Conservation (phyloP, 2,797 vertebrate genomes). For the Chanos chanos region DNA sequence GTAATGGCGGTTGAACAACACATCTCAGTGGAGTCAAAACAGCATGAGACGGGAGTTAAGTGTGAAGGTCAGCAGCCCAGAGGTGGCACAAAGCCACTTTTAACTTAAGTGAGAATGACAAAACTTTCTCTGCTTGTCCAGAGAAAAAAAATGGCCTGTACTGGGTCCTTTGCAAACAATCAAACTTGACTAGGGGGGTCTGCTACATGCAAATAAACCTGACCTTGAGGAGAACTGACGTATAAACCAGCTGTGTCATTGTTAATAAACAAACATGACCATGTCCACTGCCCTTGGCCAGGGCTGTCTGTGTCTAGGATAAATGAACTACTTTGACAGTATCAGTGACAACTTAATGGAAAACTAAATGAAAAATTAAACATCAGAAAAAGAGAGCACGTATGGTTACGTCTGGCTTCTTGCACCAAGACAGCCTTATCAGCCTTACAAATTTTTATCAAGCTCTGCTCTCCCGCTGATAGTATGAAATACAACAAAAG, state of each 20-base stretch:
- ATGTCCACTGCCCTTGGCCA: conserved; percentile 32
- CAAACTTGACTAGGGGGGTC: neutral
- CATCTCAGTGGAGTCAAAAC: too few relatives aligned
- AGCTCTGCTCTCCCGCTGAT: too few relatives aligned
- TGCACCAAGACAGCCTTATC: too few relatives aligned
- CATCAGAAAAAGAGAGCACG: neutral
- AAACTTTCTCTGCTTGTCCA: neutral
- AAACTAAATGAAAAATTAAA: neutral
- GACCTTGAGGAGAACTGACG: conserved; percentile 43
- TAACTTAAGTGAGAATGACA: conserved; percentile 18
- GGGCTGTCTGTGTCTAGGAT: conserved; percentile 27
- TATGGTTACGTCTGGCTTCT: neutral
- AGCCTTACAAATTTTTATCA: too few relatives aligned
- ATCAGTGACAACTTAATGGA: neutral
- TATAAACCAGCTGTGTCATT: conserved; percentile 21
- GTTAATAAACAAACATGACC: conserved; percentile 45
- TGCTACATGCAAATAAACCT: conserved; percentile 14
- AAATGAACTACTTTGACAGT: conserved; percentile 28
- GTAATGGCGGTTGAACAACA: neutral
- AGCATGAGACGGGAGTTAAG: neutral
- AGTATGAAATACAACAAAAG: too few relatives aligned
- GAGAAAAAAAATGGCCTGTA: too few relatives aligned
- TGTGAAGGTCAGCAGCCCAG: neutral
- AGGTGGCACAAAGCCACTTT: neutral
- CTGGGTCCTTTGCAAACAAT: conserved; percentile 14